Base-by-base conservation (phyloP, 2,797 vertebrate genomes). In the Ataeniobius toweri region DNA sequence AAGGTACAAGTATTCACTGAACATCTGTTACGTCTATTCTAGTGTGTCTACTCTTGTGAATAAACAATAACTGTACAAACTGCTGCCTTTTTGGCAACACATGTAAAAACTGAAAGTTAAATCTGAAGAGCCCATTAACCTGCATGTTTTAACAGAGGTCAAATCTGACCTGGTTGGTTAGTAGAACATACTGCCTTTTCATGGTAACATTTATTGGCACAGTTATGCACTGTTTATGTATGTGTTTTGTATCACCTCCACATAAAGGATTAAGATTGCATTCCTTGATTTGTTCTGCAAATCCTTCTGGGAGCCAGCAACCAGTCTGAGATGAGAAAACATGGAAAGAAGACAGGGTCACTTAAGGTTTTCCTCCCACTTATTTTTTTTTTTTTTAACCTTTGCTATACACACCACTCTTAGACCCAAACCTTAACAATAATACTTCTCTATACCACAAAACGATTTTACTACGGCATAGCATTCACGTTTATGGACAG, bases 231-330 rank as follows among this genome's bases (percentile, higher is more conserved):
- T 22, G 58, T 68, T 41, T 75, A 8, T 58, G n/a, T 75, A 53
- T 67, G 56, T 71, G 70, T 75, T 74, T 71, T 72, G 72, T 74
- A n/a, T 71, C 63, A 55, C 50, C 28, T 79, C 70, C 53, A 24
- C 48, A 81, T n/a, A 88, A 36, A 68, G 26, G 48, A 6, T 61
- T 69, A 24, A 74, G 58, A 82, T 65, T 58, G 48, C 55, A 84
- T 79, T 86, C 61, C 26, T 74, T 59, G n/a, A 79, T 78, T 88
- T 73, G 58, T 36, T 82, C 36, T 12, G 5, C 36, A 79, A 83
- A 79, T 81, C 75, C 69, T 75, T 46, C n/a, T n/a, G 51, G 70
- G 73, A 70, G 5, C 44, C 70, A 71, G 70, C 53, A 76, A 26
- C 14, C 80, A 22, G 13, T 9, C 63, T 51, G 31, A 76, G 14